Percentiles rank a stretch among this genome's conserved stretches.
Evolutionary conservation across 53 echinoderm and acorn worm species (phyloP).

Genomic region (Actinopyga echinites): DNA sequence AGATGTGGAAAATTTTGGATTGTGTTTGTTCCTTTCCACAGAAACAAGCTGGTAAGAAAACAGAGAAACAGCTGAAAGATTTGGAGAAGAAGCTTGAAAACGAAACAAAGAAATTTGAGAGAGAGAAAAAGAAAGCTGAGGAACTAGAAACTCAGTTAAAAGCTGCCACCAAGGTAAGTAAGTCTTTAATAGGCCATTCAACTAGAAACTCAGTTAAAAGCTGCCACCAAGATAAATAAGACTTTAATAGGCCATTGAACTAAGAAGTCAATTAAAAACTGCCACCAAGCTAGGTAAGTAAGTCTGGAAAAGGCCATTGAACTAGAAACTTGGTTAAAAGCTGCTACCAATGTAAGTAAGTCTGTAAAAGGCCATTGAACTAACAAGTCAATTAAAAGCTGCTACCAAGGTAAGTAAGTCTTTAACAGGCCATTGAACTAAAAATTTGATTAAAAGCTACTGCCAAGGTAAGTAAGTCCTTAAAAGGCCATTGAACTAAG

Average conservation of each 20-base stretch:
- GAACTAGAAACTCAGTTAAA: constrained; percentile 91
- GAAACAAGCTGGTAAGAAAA: constrained; percentile 94
- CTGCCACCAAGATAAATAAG: no score
- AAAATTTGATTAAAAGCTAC: no score
- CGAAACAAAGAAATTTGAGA: constrained; percentile 93
- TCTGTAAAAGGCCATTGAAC: no score
- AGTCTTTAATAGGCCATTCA: no score
- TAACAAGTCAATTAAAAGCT: no score
- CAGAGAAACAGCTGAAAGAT: constrained; percentile 93
- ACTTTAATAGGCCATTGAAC: no score
- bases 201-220: no score
- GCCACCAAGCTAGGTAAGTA: no score
- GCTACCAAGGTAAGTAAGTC: no score
- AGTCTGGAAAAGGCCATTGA: constrained; percentile 94
- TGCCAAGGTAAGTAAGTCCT: no score
- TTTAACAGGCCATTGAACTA: no score
- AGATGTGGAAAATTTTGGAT: not conserved
- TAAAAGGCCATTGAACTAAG: constrained; percentile 90
- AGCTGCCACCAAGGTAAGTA: constrained; percentile 70
- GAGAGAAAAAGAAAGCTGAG: constrained; percentile 87
- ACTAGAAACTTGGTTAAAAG: constrained; percentile 82
- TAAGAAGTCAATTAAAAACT: no score
- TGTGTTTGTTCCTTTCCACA: constrained; percentile 23
- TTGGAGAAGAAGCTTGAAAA: constrained; percentile 96
- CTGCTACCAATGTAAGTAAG: constrained; percentile 66